A percentile compares a stretch with the other conserved stretches of the same genome.
phyloP scores from a whole-genome alignment of 2,888 invertebrate genomes.

The Ormyrus labotus region DNA sequence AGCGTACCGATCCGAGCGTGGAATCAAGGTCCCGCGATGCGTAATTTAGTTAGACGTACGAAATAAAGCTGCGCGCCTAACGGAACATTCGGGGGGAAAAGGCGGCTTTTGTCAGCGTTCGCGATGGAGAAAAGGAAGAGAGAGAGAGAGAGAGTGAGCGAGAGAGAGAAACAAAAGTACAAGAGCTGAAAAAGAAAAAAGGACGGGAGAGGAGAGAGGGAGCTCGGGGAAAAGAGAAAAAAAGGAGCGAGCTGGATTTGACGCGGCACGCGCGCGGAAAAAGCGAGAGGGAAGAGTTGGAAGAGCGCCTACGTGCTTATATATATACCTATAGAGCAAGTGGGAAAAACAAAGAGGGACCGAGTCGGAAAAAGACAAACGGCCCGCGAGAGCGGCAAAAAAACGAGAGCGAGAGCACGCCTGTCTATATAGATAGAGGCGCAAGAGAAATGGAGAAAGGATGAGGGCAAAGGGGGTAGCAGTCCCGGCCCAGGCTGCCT shows the following conservation, averaged over 20 bases:
- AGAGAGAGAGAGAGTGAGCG: constrained; percentile 29
- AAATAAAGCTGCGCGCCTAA: constrained; percentile 34
- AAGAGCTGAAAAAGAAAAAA: constrained; percentile 49
- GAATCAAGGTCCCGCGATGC: constrained; percentile 46
- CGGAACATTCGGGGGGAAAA: constrained; percentile 5
- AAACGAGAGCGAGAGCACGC: constrained; percentile 23
- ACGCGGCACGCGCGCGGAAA: constrained; percentile 60
- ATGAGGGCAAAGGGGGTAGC: constrained; percentile 44
- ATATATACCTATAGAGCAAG: background rate
- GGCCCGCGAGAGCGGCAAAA: constrained; percentile 42
- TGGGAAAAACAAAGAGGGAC: constrained; percentile 27
- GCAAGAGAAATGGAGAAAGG: constrained; percentile 52
- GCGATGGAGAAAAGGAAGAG: constrained; percentile 40
- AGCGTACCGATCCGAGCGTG: background rate
- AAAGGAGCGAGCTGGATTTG: constrained; percentile 58
- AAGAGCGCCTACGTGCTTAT: constrained; percentile 56
- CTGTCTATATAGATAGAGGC: background rate
- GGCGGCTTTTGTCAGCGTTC: constrained; percentile 16
- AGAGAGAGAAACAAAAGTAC: constrained; percentile 27
- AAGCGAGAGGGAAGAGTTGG: constrained; percentile 56
- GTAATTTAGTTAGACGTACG: constrained; percentile 12
- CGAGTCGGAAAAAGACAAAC: constrained; percentile 55
- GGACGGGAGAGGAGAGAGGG: constrained; percentile 21
- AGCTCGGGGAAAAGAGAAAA: constrained; percentile 14
- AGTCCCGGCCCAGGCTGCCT: constrained; percentile 53